Evolutionary conservation across 2,113 vertebrate genomes (phyloP), one percentile per base, ranked within the genome.

Genomic region (Peromyscus californicus): DNA sequence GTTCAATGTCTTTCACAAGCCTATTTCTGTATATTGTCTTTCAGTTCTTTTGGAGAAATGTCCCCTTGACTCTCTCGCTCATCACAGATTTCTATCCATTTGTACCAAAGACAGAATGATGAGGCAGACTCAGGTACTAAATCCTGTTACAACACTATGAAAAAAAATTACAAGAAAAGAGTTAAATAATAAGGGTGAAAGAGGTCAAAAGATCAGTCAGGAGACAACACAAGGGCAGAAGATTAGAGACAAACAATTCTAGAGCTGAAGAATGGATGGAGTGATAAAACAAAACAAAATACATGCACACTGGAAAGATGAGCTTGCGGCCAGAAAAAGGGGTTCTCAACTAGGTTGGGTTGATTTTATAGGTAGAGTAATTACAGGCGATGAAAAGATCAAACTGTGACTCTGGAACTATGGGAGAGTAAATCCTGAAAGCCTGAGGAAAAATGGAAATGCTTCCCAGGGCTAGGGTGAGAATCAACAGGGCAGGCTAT

Each of bases 401-500:
- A 93, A 57, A 31, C 61, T 33, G 39, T 33, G 84, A 31, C 2
- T 29, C 63, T 90, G 48, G 39, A 82, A 80, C 51, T 89, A 65
- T 3, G 39, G 33, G 95, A 80, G 61, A 96, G 33, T 75, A 67
- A 95, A 84, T 70, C 61, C 94, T 42, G n/a, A 82, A 78, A 92
- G 89, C 22, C 12, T 39, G 72, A 79, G 72, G 86, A 95, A 80
- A 96, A 91, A 94, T 36, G 74, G 36, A 65, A 83, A 69, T 9
- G 54, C 57, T 48, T 93, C 80, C 92, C 51, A 83, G 19, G 51
- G 24, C 29, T 59, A 93, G 24, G 59, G 16, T 61, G 2, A 92
- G 48, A 97, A 88, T 96, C 92, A 92, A 63, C 82, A 83, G 91
- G 48, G 89, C 12, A 89, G 67, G 89, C 61, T 48, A 48, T 24